These are phyloP conservation scores for Dissostichus mawsoni DNA, from an alignment of 2,113 vertebrate species.

Conservation along the genomic window DNA sequence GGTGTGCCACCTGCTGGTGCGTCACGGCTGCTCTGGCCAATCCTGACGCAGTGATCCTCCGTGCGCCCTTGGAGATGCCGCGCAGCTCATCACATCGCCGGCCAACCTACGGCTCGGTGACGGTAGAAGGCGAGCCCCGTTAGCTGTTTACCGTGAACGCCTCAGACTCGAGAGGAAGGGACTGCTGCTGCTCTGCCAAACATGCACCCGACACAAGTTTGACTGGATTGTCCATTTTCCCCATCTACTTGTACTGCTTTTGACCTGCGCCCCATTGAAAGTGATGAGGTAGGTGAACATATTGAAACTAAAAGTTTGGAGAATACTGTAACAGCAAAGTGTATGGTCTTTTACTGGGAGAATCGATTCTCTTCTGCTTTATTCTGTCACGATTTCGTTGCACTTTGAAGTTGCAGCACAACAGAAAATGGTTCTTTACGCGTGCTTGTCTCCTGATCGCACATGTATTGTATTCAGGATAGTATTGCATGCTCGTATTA, in stretches of 20 bases:
- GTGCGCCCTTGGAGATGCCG: conserved; percentile 77
- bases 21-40: conserved; percentile 79
- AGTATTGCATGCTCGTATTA: neutral
- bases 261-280: conserved; percentile 25
- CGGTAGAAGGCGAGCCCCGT: conserved; percentile 46
- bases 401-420: conserved; percentile 48
- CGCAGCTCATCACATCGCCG: conserved; percentile 57
- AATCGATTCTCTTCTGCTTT: neutral
- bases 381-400: neutral
- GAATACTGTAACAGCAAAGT: conserved; percentile 4
- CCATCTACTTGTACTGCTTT: conserved; percentile 30
- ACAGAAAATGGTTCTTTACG: neutral
- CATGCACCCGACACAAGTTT: conserved; percentile 62
- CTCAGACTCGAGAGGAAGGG: conserved; percentile 46
- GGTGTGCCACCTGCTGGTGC: conserved; percentile 82
- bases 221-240: conserved; percentile 59
- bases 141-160: neutral
- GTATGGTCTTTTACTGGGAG: neutral
- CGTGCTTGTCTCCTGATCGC: neutral
- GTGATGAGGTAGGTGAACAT: conserved; percentile 64
- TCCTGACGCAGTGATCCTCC: conserved; percentile 57
- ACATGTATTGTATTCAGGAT: neutral
- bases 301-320: conserved; percentile 31
- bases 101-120: conserved; percentile 48
- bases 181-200: conserved; percentile 57